Percentiles rank a stretch among this genome's conserved stretches.
Evolutionary conservation across 92 coral and sea anemone species (phyloP).

Genomic region (Plumapathes pennacea): DNA sequence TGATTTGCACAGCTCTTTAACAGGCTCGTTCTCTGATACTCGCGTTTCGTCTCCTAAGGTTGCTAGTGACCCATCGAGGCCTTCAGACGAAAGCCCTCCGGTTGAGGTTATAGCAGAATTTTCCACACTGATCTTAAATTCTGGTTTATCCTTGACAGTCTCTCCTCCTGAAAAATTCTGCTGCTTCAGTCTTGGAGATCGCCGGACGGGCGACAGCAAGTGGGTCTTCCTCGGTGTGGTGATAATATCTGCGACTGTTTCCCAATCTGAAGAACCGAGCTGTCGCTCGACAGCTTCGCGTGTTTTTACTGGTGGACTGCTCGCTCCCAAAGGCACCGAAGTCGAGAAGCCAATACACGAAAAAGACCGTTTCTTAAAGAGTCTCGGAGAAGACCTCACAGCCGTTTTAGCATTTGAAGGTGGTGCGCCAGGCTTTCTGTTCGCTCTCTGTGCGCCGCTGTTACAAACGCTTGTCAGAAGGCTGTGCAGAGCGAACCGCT

Average conservation of each 20-base stretch:
- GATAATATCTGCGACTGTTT: not conserved
- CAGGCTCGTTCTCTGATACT: no score
- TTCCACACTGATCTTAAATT: no score
- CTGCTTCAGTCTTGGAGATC: no score
- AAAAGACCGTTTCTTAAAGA: conserved; percentile 69
- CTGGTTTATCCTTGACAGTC: no score
- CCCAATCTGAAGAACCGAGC: not conserved
- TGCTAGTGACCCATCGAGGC: conserved; percentile 2
- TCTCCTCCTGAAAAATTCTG: no score
- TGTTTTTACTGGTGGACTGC: not conserved
- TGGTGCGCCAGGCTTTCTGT: conserved; percentile 5
- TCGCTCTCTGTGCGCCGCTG: not conserved
- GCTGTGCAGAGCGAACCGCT: conserved; percentile 66
- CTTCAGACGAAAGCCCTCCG: conserved; percentile 13
- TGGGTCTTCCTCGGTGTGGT: conserved; percentile 7
- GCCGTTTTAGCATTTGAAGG: conserved; percentile 32
- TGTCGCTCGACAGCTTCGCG: not conserved
- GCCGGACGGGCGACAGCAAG: no score
- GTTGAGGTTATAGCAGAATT: no score
- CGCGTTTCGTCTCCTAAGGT: no score
- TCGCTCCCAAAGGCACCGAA: conserved; percentile 6
- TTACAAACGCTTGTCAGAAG: conserved; percentile 47
- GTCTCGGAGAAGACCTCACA: conserved; percentile 71
- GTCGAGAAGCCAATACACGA: conserved; percentile 75
- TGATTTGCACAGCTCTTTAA: no score